Percentiles rank a stretch among this genome's conserved stretches.
phyloP scores from a whole-genome alignment of 2,888 invertebrate species.

The Pseudanteris insignis region DNA sequence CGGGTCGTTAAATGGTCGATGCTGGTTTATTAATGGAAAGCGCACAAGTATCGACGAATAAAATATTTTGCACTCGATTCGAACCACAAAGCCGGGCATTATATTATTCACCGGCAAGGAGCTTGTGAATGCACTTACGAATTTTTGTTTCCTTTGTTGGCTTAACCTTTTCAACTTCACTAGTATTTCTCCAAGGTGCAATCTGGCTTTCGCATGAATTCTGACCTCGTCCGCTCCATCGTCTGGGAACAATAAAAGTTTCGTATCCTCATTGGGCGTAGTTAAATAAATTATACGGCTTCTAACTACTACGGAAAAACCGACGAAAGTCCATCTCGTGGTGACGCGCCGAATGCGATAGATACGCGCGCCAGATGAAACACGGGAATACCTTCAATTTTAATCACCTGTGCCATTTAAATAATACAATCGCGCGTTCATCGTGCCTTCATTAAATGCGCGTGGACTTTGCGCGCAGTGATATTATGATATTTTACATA shows the following conservation, averaged over 20 bases:
- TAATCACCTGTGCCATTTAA: slow-evolving; percentile 33
- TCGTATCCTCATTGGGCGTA: slow-evolving; percentile 49
- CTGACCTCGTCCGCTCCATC: slow-evolving; percentile 14
- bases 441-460: slow-evolving; percentile 10
- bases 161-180: slow-evolving; percentile 29
- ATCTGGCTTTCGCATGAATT: slow-evolving; percentile 34
- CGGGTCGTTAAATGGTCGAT: background rate
- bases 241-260: slow-evolving; percentile 51
- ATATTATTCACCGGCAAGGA: slow-evolving; percentile 23
- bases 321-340: slow-evolving; percentile 49
- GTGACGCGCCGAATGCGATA: background rate
- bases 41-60: background rate
- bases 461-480: background rate
- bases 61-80: slow-evolving; percentile 8
- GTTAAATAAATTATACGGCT: slow-evolving; percentile 58
- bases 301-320: slow-evolving; percentile 58
- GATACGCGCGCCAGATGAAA: slow-evolving; percentile 5
- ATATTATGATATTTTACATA: too few species aligned
- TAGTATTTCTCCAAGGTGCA: slow-evolving; percentile 40
- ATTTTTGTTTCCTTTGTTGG: slow-evolving; percentile 22
- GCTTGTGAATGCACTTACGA: slow-evolving; percentile 23
- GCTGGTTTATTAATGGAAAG: slow-evolving; percentile 1
- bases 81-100: slow-evolving; percentile 9
- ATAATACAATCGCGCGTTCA: slow-evolving; percentile 20
- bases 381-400: slow-evolving; percentile 7